phyloP scores from a whole-genome alignment of 2,113 vertebrate genomes.

The Herpailurus yagouaroundi region DNA sequence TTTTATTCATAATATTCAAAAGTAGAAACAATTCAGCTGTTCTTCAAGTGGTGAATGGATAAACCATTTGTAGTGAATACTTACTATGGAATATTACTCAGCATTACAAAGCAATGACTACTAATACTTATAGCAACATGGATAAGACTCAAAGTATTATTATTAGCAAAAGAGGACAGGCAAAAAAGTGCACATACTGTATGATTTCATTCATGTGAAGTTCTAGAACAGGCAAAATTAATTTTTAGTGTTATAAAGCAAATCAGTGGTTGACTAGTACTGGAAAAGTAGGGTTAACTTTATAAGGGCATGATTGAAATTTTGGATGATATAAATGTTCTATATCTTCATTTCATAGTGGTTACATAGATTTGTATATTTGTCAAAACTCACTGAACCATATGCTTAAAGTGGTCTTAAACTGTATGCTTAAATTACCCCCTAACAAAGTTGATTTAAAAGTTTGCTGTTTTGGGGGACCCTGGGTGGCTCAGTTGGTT shows the following conservation, averaged over 20 bases:
- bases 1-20: constrained; percentile 14
- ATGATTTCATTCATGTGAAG: neutral
- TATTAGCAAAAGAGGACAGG: neutral
- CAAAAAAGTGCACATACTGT: neutral
- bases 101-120: neutral
- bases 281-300: neutral
- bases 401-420: neutral
- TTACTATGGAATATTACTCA: neutral
- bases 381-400: neutral
- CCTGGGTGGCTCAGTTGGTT: too few relatives aligned
- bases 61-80: neutral
- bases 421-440: neutral
- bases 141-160: neutral
- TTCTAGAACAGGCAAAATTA: neutral
- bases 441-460: neutral
- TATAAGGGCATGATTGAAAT: neutral
- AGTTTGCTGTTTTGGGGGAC: neutral
- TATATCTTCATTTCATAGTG: neutral
- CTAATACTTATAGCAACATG: neutral
- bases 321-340: neutral
- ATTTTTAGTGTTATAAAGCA: neutral
- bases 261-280: neutral
- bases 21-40: neutral
- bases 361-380: neutral
- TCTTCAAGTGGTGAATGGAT: neutral